Conservation (phyloP, 1,140 invertebrate species). For the Rhopalosiphum maidis region DNA sequence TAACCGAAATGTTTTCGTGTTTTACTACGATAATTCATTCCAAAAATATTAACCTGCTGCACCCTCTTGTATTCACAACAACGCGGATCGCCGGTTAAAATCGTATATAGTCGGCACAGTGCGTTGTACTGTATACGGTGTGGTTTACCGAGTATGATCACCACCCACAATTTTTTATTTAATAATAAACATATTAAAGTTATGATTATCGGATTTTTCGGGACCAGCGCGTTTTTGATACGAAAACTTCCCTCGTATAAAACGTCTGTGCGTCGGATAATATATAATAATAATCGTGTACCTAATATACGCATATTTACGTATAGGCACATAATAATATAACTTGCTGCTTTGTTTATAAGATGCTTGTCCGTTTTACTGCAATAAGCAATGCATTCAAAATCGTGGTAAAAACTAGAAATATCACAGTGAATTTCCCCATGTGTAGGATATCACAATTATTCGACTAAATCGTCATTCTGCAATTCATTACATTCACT, state of each 20-base stretch:
- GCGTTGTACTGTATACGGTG: background rate
- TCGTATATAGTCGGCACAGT: background rate
- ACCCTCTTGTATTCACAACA: background rate
- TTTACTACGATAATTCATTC: background rate
- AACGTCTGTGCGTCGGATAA: background rate
- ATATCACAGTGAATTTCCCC: too few relatives aligned
- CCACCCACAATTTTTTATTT: too few relatives aligned
- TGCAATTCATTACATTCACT: background rate
- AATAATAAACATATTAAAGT: too few relatives aligned
- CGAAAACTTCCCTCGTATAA: background rate
- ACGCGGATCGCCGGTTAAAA: background rate
- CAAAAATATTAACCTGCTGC: background rate
- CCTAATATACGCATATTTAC: too few relatives aligned
- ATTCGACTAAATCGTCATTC: background rate
- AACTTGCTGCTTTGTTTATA: too few relatives aligned
- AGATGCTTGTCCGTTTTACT: too few relatives aligned
- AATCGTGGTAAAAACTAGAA: too few relatives aligned
- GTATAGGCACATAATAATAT: too few relatives aligned
- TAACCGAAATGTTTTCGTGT: background rate
- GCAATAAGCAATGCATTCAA: too few relatives aligned
- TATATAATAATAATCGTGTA: background rate
- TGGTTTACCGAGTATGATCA: too few relatives aligned
- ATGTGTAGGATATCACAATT: background rate
- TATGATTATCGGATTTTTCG: too few relatives aligned
- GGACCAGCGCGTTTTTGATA: background rate